Evolutionary conservation across 2,888 invertebrate species (phyloP), one percentile per base, ranked within the genome.

Genomic region (Noctua pronuba): DNA sequence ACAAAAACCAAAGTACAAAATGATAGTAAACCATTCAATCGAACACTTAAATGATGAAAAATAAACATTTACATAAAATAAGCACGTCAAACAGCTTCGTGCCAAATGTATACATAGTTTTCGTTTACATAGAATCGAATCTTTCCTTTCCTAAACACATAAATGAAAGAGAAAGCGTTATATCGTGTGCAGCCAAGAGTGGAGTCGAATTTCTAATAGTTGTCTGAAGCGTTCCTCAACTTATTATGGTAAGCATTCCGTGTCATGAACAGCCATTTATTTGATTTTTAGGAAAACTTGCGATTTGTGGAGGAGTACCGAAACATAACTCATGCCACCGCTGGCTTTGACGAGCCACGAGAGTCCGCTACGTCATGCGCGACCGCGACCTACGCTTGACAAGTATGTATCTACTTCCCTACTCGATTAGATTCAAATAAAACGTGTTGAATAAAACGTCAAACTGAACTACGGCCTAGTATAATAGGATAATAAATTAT

Each of bases 81-180:
- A 96, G 96, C 96, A 96, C 96, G 96, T 95, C 95, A 95, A 96
- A 96, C 95, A 96, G 95, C 96, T 94, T 96, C 96, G 96, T 96
- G 95, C 95, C 92, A 95, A 83, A 95, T 95, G 94, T 95, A 92
- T 92, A 95, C 94, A 62, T 62, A 94, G 91, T 94, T 93, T 90
- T 94, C 90, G 91, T 92, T 92, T 88, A 96, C 95, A 95, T 93
- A 94, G 91, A 91, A 94, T 92, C 91, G 92, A 93, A 93, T 94
- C 92, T 93, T 92, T 93, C 91, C 92, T 94, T 90, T 92, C 95
- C 94, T 95, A 95, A 95, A 96, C 96, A 96, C 94, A 96, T 94
- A 96, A 93, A 96, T 96, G 95, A 94, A 96, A 96, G 95, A 96
- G 93, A 92, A 96, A 96, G 96, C 96, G 89, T 93, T 93, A 92